phyloP scores from a whole-genome alignment of 2,888 invertebrate species.

The Micropterix aruncella region DNA sequence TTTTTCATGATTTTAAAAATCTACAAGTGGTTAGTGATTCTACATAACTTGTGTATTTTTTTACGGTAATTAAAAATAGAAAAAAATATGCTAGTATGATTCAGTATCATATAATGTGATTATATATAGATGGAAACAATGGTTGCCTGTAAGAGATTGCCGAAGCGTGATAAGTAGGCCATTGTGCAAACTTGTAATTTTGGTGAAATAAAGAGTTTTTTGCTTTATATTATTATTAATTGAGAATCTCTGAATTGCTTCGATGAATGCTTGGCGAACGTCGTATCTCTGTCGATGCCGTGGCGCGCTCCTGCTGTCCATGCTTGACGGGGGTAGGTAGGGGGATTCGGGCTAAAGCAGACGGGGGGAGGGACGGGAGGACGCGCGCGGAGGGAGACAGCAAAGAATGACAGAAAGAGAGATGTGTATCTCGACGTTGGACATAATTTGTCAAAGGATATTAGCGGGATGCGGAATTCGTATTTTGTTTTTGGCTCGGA shows the following conservation, averaged over 20 bases:
- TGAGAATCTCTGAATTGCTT: background rate
- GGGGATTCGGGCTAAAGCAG: constrained; percentile 7
- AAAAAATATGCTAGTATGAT: too few species aligned
- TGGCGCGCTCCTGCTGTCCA: constrained; percentile 6
- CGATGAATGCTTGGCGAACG: background rate
- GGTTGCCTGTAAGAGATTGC: too few species aligned
- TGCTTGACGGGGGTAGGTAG: constrained; percentile 7
- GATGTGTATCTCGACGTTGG: constrained; percentile 6
- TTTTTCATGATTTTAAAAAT: too few species aligned
- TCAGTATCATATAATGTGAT: too few species aligned
- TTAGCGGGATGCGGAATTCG: background rate
- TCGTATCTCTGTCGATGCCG: constrained; percentile 2
- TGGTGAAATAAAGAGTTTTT: too few species aligned
- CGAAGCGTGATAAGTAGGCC: too few species aligned
- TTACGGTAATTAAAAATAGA: too few species aligned
- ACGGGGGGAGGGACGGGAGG: constrained; percentile 7
- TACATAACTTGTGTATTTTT: too few species aligned
- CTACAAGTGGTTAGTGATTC: too few species aligned
- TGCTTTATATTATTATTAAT: too few species aligned
- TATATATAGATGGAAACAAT: too few species aligned
- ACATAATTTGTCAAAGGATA: background rate
- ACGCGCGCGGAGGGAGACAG: constrained; percentile 9
- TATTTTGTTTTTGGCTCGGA: background rate
- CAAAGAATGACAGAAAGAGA: constrained; percentile 9
- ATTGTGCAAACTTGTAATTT: too few species aligned